phyloP scores from a whole-genome alignment of 2,888 invertebrate genomes.

The Brachyopa scutellaris region DNA sequence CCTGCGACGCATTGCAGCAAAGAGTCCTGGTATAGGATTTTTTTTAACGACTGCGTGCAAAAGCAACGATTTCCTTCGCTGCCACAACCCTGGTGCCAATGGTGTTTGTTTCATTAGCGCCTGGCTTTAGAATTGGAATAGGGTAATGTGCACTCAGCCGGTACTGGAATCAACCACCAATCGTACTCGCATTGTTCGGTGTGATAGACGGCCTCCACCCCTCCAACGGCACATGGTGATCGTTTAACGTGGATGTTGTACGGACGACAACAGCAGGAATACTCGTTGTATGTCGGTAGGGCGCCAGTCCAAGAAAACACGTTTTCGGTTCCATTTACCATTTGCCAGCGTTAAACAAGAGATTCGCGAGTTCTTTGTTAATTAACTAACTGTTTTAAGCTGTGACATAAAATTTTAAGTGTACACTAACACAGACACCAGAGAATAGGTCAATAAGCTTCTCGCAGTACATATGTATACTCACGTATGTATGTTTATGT shows the following conservation, averaged over 20 bases:
- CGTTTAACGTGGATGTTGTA: not conserved
- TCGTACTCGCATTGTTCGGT: not conserved
- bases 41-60: not conserved
- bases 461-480: constrained; percentile 15
- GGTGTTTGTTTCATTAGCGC: constrained; percentile 20
- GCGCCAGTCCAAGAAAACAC: constrained; percentile 1
- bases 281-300: not conserved
- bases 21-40: constrained; percentile 15
- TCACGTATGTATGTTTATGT: too few species aligned
- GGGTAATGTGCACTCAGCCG: constrained; percentile 17
- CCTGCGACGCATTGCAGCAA: constrained; percentile 29
- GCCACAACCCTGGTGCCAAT: not conserved
- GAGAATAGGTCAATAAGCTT: constrained; percentile 66
- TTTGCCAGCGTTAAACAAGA: not conserved
- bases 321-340: not conserved
- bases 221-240: not conserved
- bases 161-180: constrained; percentile 1
- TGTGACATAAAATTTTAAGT: constrained; percentile 10
- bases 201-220: not conserved
- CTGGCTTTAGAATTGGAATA: not conserved
- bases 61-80: constrained; percentile 1
- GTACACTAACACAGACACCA: constrained; percentile 39
- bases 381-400: constrained; percentile 44
- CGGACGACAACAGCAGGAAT: constrained; percentile 1
- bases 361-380: constrained; percentile 35